Percentiles rank a stretch among this genome's conserved stretches.
phyloP scores from a whole-genome alignment of 2,888 invertebrate species.

The Lithosia quadra region DNA sequence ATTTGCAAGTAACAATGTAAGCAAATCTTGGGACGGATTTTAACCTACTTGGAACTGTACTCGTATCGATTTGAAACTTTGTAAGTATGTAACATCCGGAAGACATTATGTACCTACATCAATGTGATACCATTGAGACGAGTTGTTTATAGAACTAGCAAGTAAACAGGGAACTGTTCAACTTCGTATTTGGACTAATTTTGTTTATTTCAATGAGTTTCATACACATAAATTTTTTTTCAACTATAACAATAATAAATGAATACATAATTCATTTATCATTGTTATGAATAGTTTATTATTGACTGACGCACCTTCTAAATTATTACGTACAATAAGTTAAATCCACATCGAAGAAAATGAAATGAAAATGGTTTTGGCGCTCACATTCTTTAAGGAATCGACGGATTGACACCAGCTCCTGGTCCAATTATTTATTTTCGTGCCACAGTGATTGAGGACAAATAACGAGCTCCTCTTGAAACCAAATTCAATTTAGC shows the following conservation, averaged over 20 bases:
- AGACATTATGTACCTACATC: not conserved
- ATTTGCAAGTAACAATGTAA: not conserved
- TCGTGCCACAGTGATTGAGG: slow-evolving; percentile 32
- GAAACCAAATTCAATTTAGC: slow-evolving; percentile 42
- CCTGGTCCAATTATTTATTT: slow-evolving; percentile 22
- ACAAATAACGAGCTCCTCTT: slow-evolving; percentile 35
- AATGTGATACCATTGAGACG: not conserved
- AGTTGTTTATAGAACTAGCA: not conserved
- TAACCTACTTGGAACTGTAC: not conserved
- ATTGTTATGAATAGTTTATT: not conserved
- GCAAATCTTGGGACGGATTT: not conserved
- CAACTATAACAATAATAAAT: not conserved
- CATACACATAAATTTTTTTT: no score
- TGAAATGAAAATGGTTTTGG: not conserved
- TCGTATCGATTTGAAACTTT: not conserved
- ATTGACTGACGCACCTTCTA: not conserved
- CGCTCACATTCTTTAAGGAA: not conserved
- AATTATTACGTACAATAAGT: not conserved
- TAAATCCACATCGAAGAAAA: not conserved
- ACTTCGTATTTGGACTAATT: not conserved
- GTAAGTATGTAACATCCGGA: not conserved
- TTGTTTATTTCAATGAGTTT: not conserved
- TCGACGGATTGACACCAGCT: not conserved
- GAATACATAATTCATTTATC: no score
- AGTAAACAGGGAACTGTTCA: not conserved